These are phyloP conservation scores for Eclectus roratus DNA, from an alignment of 2,113 vertebrate species.

Conservation along the genomic window DNA sequence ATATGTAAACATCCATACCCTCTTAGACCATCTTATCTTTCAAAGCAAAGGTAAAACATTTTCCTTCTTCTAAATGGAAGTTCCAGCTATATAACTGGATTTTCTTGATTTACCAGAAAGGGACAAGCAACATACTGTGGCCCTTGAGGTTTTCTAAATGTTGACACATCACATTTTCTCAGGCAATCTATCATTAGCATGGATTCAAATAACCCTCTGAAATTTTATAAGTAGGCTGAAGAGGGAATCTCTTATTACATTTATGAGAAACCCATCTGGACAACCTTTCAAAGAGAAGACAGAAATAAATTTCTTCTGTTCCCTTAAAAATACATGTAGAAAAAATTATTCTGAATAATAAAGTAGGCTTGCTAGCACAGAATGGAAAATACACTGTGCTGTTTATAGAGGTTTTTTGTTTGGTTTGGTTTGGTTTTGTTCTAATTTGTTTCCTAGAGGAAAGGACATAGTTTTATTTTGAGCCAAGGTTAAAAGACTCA, in stretches of 20 bases:
- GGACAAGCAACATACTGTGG: not conserved
- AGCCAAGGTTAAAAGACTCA: not conserved
- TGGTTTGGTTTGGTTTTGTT: too few species aligned
- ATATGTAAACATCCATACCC: not conserved
- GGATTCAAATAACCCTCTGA: not conserved
- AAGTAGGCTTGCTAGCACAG: not conserved
- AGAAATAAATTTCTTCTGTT: not conserved
- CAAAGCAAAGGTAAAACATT: not conserved
- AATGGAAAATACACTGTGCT: not conserved
- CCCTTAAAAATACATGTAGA: not conserved
- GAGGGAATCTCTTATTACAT: rapidly evolving
- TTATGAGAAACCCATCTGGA: not conserved
- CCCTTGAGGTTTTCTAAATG: not conserved
- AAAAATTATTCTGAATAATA: not conserved
- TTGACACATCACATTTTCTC: not conserved
- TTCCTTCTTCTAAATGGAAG: not conserved
- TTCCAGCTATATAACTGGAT: not conserved
- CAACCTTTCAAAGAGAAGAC: not conserved
- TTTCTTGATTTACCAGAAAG: not conserved
- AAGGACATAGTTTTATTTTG: not conserved
- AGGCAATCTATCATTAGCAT: not conserved
- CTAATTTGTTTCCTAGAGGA: not conserved
- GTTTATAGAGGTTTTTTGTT: not conserved
- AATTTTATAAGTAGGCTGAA: not conserved
- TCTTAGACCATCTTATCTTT: not conserved